These are phyloP conservation scores for Eudemis profundana DNA, from an alignment of 2,888 invertebrate genomes.

Conservation along the genomic window DNA sequence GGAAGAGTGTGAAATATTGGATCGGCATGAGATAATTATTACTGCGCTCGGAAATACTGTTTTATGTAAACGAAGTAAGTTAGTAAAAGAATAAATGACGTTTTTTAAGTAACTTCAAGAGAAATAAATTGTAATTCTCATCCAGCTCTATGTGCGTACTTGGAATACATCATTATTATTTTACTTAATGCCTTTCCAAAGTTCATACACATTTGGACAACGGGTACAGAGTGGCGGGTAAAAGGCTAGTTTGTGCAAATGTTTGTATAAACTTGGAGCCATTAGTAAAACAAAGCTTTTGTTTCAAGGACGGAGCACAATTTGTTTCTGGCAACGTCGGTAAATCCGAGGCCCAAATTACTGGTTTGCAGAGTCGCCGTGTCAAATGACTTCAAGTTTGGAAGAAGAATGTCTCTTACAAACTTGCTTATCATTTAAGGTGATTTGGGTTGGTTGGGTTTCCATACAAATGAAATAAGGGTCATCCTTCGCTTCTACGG, in stretches of 20 bases:
- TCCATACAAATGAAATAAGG: too few relatives aligned
- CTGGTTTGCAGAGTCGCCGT: background rate
- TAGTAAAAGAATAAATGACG: too few relatives aligned
- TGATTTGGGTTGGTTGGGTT: too few relatives aligned
- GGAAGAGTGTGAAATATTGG: too few relatives aligned
- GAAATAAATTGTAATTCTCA: too few relatives aligned
- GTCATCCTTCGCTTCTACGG: too few relatives aligned
- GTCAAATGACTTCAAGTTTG: conserved; percentile 8
- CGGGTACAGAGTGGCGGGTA: background rate
- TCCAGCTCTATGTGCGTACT: too few relatives aligned
- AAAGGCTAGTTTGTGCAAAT: conserved; percentile 37
- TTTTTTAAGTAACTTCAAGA: too few relatives aligned
- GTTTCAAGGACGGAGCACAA: conserved; percentile 39
- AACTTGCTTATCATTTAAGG: too few relatives aligned
- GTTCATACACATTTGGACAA: background rate
- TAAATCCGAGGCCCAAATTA: conserved; percentile 26
- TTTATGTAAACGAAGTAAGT: too few relatives aligned
- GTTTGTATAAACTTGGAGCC: conserved; percentile 34
- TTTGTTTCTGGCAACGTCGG: conserved; percentile 30
- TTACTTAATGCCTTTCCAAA: background rate
- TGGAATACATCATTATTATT: background rate
- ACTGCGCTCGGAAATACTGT: too few relatives aligned
- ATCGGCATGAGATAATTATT: too few relatives aligned
- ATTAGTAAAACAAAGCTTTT: conserved; percentile 35
- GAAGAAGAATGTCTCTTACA: background rate